Conservation (phyloP, 53 echinoderm and acorn worm species). For the Patiria pectinifera region DNA sequence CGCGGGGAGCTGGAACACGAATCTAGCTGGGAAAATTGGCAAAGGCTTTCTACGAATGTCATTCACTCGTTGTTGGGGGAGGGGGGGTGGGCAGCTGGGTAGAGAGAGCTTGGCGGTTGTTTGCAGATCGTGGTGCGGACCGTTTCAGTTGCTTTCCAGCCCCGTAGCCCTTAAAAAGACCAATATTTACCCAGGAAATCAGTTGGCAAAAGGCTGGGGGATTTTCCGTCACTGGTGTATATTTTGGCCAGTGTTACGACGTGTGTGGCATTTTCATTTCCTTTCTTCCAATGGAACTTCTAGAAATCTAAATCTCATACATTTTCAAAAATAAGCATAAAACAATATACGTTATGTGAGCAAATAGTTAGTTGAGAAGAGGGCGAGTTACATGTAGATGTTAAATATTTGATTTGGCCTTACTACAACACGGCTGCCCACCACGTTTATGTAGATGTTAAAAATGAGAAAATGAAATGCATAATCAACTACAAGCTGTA, state of each 20-base stretch:
- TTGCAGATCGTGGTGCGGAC: constrained; percentile 26
- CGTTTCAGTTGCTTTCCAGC: constrained; percentile 9
- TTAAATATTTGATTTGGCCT: too few relatives aligned
- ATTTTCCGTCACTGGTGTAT: constrained; percentile 13
- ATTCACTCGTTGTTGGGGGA: background rate
- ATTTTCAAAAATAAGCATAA: too few relatives aligned
- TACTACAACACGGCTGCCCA: too few relatives aligned
- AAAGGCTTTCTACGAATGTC: background rate
- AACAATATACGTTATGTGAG: too few relatives aligned
- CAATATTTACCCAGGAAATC: constrained; percentile 47
- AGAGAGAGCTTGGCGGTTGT: background rate
- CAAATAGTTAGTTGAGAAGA: too few relatives aligned
- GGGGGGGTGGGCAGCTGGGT: constrained; percentile 19
- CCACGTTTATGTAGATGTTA: too few relatives aligned
- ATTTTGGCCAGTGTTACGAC: background rate
- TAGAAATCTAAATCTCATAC: too few relatives aligned
- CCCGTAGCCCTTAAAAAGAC: background rate
- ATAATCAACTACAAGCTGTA: too few relatives aligned
- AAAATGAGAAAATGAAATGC: too few relatives aligned
- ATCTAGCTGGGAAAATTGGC: background rate
- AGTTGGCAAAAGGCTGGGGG: background rate
- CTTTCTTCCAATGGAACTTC: background rate
- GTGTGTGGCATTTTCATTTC: background rate
- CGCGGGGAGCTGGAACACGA: constrained; percentile 19
- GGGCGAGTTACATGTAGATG: too few relatives aligned